phyloP scores from a whole-genome alignment of 2,888 invertebrate genomes.

The Psylliodes chrysocephalus region DNA sequence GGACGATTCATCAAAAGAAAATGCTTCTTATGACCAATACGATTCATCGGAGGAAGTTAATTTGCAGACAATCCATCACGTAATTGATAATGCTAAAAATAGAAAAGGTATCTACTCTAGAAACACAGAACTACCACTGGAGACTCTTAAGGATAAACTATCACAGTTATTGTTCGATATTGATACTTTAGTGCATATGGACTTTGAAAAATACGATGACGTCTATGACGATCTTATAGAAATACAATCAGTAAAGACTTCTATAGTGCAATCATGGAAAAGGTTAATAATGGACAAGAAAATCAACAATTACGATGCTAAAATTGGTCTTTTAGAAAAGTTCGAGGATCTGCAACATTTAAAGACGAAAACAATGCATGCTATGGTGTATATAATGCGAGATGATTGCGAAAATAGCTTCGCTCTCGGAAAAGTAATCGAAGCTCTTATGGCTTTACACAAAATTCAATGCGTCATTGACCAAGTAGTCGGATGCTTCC shows the following conservation, averaged over 20 bases:
- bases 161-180: slow-evolving; percentile 54
- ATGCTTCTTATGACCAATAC: slow-evolving; percentile 26
- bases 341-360: slow-evolving; percentile 55
- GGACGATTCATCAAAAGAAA: slow-evolving; percentile 12
- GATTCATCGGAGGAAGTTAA: slow-evolving; percentile 49
- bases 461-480: slow-evolving; percentile 57
- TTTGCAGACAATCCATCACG: slow-evolving; percentile 51
- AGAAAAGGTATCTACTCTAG: slow-evolving; percentile 41
- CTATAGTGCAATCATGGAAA: slow-evolving; percentile 58
- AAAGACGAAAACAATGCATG: slow-evolving; percentile 50
- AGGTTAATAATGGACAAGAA: slow-evolving; percentile 51
- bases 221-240: slow-evolving; percentile 55
- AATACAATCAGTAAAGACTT: slow-evolving; percentile 55
- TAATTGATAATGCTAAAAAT: slow-evolving; percentile 52
- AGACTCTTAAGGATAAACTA: slow-evolving; percentile 56
- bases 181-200: slow-evolving; percentile 54
- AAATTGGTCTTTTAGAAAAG: slow-evolving; percentile 54
- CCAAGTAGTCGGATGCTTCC: slow-evolving; percentile 56
- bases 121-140: slow-evolving; percentile 47
- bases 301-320: slow-evolving; percentile 52
- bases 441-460: slow-evolving; percentile 56
- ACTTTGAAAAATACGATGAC: slow-evolving; percentile 53
- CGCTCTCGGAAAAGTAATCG: slow-evolving; percentile 54
- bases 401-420: slow-evolving; percentile 50
- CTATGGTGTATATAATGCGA: slow-evolving; percentile 46